Conservation (phyloP, 1,140 invertebrate species). For the Drosophila saltans region DNA sequence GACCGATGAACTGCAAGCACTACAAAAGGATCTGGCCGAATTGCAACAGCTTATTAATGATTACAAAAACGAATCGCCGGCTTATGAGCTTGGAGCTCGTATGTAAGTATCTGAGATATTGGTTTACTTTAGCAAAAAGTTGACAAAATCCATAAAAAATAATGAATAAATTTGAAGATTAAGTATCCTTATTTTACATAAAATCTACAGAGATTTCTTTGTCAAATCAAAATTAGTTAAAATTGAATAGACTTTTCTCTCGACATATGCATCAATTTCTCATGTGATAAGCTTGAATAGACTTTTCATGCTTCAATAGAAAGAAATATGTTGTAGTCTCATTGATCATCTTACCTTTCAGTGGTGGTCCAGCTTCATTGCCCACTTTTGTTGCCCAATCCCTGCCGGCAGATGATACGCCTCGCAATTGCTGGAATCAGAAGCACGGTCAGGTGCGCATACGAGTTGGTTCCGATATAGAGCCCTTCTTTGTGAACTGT, state of each 20-base stretch:
- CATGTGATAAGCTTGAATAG: too few species aligned
- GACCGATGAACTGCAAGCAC: conserved; percentile 39
- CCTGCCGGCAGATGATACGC: conserved; percentile 28
- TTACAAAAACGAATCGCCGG: conserved; percentile 32
- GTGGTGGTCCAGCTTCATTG: not conserved
- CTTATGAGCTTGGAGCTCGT: not conserved
- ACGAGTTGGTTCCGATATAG: conserved; percentile 15
- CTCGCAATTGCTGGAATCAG: conserved; percentile 48
- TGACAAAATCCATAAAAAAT: too few species aligned
- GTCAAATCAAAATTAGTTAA: too few species aligned
- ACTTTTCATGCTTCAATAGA: too few species aligned
- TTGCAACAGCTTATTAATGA: conserved; percentile 53
- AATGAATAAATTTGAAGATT: too few species aligned
- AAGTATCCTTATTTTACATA: too few species aligned
- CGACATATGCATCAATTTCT: too few species aligned
- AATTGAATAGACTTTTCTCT: fast-evolving
- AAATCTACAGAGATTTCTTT: too few species aligned
- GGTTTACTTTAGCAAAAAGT: too few species aligned
- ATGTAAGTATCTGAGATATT: too few species aligned
- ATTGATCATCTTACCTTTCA: too few species aligned
- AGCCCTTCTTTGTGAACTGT: conserved; percentile 87
- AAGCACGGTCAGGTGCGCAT: conserved; percentile 57
- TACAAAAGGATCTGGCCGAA: conserved; percentile 39
- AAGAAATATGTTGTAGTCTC: too few species aligned
- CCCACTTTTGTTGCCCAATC: not conserved